Conservation (phyloP, 2,797 vertebrate species). For the Gymnoscopelus braueri region DNA sequence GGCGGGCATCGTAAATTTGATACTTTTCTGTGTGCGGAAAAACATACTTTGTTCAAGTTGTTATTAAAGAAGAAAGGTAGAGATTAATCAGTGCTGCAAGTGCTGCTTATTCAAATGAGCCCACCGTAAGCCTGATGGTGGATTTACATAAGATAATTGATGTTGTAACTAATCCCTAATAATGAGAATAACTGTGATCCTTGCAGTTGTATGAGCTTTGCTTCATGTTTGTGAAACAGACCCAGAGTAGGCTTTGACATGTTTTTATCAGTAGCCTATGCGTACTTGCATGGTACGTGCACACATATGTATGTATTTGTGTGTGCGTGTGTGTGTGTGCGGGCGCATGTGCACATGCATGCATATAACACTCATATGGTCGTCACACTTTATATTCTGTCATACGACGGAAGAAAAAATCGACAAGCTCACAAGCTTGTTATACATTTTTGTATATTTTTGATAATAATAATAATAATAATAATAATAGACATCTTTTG, state of each 20-base stretch:
- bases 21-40: constrained; percentile 49
- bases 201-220: constrained; percentile 42
- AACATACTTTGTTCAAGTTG: constrained; percentile 50
- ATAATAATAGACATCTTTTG: no score
- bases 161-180: constrained; percentile 65
- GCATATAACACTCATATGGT: no score
- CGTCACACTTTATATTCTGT: no score
- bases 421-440: no score
- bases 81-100: constrained; percentile 52
- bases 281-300: constrained; percentile 8
- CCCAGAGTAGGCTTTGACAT: constrained; percentile 41
- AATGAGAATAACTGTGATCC: constrained; percentile 52
- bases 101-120: constrained; percentile 64
- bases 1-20: constrained; percentile 43
- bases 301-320: constrained; percentile 5
- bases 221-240: constrained; percentile 42
- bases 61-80: constrained; percentile 19
- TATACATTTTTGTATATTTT: no score
- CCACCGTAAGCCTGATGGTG: constrained; percentile 48
- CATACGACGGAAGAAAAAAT: no score
- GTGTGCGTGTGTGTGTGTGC: constrained; percentile 8
- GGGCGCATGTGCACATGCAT: background rate
- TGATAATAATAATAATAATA: no score
- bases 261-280: constrained; percentile 44
- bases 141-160: constrained; percentile 77